Conservation (phyloP, 2,888 invertebrate genomes). For the Diarsia dahlii region DNA sequence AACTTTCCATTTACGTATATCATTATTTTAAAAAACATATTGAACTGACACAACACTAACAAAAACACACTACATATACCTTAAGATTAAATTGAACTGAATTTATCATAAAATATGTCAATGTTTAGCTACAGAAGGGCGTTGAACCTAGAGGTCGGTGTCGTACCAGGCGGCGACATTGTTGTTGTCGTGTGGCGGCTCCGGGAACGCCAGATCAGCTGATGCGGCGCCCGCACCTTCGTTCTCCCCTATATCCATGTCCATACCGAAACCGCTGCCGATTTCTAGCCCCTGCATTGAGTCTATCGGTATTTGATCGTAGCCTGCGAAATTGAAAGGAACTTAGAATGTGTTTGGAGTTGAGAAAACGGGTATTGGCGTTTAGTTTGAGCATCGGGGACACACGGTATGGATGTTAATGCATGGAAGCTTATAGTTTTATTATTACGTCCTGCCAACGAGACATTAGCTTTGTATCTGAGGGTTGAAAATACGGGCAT, state of each 20-base stretch:
- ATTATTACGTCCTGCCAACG: neutral
- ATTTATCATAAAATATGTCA: slow-evolving; percentile 43
- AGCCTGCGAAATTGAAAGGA: slow-evolving; percentile 92
- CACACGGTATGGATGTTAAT: slow-evolving; percentile 58
- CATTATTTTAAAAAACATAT: slow-evolving; percentile 31
- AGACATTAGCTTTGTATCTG: neutral
- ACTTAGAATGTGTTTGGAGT: neutral
- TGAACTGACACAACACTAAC: slow-evolving; percentile 64
- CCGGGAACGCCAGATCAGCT: slow-evolving; percentile 95
- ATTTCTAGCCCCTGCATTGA: slow-evolving; percentile 98
- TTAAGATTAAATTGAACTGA: slow-evolving; percentile 61
- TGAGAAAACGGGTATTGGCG: neutral
- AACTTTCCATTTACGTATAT: slow-evolving; percentile 39
- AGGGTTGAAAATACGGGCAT: neutral
- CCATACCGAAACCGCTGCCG: slow-evolving; percentile 96
- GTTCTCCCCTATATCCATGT: slow-evolving; percentile 97
- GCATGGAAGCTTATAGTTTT: slow-evolving; percentile 44
- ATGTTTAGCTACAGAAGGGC: slow-evolving; percentile 31
- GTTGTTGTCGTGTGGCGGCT: slow-evolving; percentile 97
- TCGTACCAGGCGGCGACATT: slow-evolving; percentile 99
- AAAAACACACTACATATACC: slow-evolving; percentile 57
- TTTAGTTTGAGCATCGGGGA: slow-evolving; percentile 49
- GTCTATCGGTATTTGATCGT: slow-evolving; percentile 99
- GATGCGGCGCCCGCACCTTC: slow-evolving; percentile 94
- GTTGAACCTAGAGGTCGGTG: slow-evolving; percentile 95